These are phyloP conservation scores for Amiota mariae DNA, from an alignment of 2,888 invertebrate genomes.

Conservation along the genomic window DNA sequence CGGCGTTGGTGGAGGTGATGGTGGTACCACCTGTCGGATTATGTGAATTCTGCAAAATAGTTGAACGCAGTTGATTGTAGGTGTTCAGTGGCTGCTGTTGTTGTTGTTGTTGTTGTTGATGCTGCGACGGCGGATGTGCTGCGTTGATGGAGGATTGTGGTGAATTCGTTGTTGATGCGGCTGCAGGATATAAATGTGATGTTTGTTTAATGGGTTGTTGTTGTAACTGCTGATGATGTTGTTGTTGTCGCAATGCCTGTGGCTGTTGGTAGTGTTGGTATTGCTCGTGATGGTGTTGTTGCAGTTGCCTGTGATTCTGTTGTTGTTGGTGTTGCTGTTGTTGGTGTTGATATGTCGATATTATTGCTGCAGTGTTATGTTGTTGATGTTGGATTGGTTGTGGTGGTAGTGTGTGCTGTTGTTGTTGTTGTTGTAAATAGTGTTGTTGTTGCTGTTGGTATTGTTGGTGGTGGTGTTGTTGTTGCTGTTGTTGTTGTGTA, in stretches of 20 bases:
- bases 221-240: slow-evolving; percentile 51
- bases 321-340: slow-evolving; percentile 59
- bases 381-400: slow-evolving; percentile 73
- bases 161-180: slow-evolving; percentile 52
- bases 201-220: slow-evolving; percentile 69
- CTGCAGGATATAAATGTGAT: slow-evolving; percentile 73
- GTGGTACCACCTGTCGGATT: slow-evolving; percentile 65
- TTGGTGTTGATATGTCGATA: slow-evolving; percentile 69
- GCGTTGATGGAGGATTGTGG: slow-evolving; percentile 41
- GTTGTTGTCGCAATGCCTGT: slow-evolving; percentile 62
- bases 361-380: slow-evolving; percentile 72
- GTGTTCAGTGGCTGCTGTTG: slow-evolving; percentile 61
- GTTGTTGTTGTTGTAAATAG: slow-evolving; percentile 57
- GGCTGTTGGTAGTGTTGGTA: slow-evolving; percentile 57
- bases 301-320: slow-evolving; percentile 55
- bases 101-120: slow-evolving; percentile 62
- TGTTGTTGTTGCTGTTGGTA: slow-evolving; percentile 65
- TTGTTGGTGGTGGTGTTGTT: slow-evolving; percentile 61
- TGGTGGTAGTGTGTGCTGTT: slow-evolving; percentile 70
- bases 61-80: slow-evolving; percentile 71
- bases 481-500: slow-evolving; percentile 47
- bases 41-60: slow-evolving; percentile 72
- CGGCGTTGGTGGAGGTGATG: slow-evolving; percentile 48
- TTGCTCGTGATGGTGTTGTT: slow-evolving; percentile 49
- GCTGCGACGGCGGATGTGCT: slow-evolving; percentile 42